Evolutionary conservation across 2,113 vertebrate genomes (phyloP).

Genomic region (Triplophysa dalaica): DNA sequence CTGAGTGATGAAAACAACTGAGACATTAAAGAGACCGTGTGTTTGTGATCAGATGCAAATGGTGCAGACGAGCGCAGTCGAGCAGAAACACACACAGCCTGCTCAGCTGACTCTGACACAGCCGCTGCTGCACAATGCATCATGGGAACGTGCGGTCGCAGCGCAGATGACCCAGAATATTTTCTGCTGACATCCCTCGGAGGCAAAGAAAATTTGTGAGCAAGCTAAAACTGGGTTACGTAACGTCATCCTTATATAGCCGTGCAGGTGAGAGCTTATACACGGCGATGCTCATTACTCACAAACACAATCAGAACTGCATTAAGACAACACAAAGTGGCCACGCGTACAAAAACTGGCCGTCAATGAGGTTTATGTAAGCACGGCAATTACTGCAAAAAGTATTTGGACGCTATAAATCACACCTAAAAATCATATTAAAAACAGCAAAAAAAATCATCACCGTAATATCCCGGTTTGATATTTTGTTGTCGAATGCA

Average conservation of each 20-base stretch:
- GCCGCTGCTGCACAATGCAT: constrained; percentile 36
- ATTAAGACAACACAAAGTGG: background rate
- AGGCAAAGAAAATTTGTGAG: constrained; percentile 23
- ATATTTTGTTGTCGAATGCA: background rate
- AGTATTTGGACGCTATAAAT: background rate
- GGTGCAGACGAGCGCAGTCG: background rate
- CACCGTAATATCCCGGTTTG: no score
- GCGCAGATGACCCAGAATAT: constrained; percentile 46
- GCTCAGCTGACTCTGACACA: constrained; percentile 38
- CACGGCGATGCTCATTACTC: constrained; percentile 1
- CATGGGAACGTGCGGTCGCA: constrained; percentile 13
- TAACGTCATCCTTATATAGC: constrained; percentile 33
- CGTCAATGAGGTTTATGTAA: background rate
- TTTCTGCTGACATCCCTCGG: constrained; percentile 48
- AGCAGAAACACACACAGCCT: background rate
- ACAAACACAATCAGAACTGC: constrained; percentile 1
- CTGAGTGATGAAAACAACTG: no score
- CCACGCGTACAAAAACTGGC: background rate
- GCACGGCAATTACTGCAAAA: background rate
- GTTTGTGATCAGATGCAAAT: background rate
- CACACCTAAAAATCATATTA: background rate
- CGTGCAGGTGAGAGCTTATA: constrained; percentile 13
- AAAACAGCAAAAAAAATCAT: background rate
- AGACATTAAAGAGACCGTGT: no score
- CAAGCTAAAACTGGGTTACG: constrained; percentile 38